phyloP scores from a whole-genome alignment of 2,888 invertebrate genomes.

The Melolontha melolontha region DNA sequence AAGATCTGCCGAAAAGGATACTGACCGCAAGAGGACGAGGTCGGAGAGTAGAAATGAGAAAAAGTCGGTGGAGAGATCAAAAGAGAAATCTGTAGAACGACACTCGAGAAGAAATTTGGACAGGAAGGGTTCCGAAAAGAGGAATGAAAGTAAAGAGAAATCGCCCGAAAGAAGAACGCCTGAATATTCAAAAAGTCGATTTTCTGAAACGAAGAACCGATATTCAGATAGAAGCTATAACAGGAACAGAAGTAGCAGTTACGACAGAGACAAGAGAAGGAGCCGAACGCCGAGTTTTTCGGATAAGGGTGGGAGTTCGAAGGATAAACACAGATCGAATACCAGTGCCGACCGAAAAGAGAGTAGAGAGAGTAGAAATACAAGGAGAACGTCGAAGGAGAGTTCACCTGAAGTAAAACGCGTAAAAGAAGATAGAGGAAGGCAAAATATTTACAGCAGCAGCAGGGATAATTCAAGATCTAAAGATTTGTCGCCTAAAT shows the following conservation, averaged over 20 bases:
- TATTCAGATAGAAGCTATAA: slow-evolving; percentile 21
- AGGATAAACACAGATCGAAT: slow-evolving; percentile 31
- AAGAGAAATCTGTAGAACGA: slow-evolving; percentile 32
- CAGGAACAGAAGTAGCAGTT: slow-evolving; percentile 20
- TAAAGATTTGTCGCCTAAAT: slow-evolving; percentile 3
- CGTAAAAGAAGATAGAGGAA: slow-evolving; percentile 4
- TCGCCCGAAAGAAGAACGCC: slow-evolving; percentile 50
- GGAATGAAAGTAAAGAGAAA: slow-evolving; percentile 13
- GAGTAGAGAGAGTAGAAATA: neutral
- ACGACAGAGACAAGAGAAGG: neutral
- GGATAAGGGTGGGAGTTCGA: slow-evolving; percentile 2
- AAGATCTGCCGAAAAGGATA: slow-evolving; percentile 31
- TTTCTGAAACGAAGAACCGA: neutral
- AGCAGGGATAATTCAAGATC: slow-evolving; percentile 6
- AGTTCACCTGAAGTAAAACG: neutral
- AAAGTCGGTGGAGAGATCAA: slow-evolving; percentile 35
- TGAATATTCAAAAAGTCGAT: neutral
- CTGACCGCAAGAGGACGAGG: slow-evolving; percentile 24
- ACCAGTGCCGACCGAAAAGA: slow-evolving; percentile 34
- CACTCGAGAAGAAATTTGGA: slow-evolving; percentile 16
- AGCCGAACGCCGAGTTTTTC: slow-evolving; percentile 7
- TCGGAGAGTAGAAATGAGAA: slow-evolving; percentile 32
- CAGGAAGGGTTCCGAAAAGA: slow-evolving; percentile 17
- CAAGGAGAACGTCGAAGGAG: slow-evolving; percentile 1
- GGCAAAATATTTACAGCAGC: neutral